A percentile compares a stretch with the other conserved stretches of the same genome.
Evolutionary conservation across 2,797 vertebrate species (phyloP).

Genomic region (Argentina silus): DNA sequence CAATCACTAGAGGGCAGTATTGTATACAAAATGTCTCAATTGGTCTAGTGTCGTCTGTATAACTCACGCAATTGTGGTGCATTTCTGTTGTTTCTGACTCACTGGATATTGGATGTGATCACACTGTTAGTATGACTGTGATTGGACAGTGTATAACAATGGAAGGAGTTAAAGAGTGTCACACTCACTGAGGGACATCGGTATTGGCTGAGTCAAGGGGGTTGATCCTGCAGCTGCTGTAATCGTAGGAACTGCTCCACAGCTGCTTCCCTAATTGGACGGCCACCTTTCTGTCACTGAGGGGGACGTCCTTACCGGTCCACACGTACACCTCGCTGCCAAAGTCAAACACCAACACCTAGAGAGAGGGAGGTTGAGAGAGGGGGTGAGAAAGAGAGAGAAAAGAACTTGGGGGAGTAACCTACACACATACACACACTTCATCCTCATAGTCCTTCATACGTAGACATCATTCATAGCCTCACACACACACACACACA

Average conservation of each 20-base stretch:
- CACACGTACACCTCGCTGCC: conserved; percentile 83
- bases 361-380: not conserved
- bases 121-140: not conserved
- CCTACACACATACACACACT: too few species aligned
- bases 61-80: too few species aligned
- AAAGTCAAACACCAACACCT: conserved; percentile 86
- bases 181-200: conserved; percentile 73
- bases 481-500: conserved; percentile 1
- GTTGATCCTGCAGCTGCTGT: conserved; percentile 79
- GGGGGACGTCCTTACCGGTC: conserved; percentile 82
- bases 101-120: too few species aligned
- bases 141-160: not conserved
- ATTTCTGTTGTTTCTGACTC: too few species aligned
- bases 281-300: conserved; percentile 80
- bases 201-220: conserved; percentile 72
- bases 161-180: too few species aligned
- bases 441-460: not conserved
- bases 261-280: conserved; percentile 83
- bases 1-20: too few species aligned
- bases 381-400: too few species aligned
- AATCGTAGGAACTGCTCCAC: conserved; percentile 77
- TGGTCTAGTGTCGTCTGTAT: too few species aligned
- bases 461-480: not conserved
- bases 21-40: too few species aligned
- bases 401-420: too few species aligned